Conservation (phyloP, 2,888 invertebrate genomes). For the Anoplius nigerrimus region DNA sequence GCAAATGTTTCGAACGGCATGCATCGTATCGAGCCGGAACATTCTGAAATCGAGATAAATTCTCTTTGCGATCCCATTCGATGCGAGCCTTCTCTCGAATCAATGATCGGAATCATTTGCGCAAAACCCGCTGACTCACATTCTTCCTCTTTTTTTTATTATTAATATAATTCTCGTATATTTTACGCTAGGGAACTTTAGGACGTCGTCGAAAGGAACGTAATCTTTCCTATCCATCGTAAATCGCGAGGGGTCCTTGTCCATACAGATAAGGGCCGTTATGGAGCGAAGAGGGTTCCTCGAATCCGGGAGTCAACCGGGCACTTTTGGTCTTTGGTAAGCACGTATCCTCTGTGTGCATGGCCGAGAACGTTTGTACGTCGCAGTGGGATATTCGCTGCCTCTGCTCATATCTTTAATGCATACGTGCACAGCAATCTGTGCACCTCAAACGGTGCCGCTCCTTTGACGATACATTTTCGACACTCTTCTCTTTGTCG, state of each 20-base stretch:
- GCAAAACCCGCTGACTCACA: not conserved
- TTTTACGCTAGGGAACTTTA: slow-evolving; percentile 23
- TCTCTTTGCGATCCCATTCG: too few relatives aligned
- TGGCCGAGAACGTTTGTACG: slow-evolving; percentile 6
- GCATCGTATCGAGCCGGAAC: too few relatives aligned
- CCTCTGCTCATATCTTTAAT: too few relatives aligned
- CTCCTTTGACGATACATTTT: too few relatives aligned
- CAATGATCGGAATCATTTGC: too few relatives aligned
- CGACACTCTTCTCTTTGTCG: too few relatives aligned
- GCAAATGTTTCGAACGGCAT: too few relatives aligned
- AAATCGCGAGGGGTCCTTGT: slow-evolving; percentile 34
- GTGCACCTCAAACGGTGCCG: too few relatives aligned
- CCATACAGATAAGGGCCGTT: slow-evolving; percentile 33
- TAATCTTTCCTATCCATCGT: slow-evolving; percentile 15
- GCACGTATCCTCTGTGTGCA: slow-evolving; percentile 27
- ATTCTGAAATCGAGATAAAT: too few relatives aligned
- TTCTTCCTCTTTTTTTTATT: slow-evolving; percentile 11
- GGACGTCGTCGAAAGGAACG: slow-evolving; percentile 15
- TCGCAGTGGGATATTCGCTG: not conserved
- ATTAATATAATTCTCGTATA: slow-evolving; percentile 10
- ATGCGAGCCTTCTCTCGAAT: too few relatives aligned
- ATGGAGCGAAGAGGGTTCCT: slow-evolving; percentile 19
- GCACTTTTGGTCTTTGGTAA: slow-evolving; percentile 21
- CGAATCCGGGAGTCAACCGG: slow-evolving; percentile 18
- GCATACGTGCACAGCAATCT: too few relatives aligned